A percentile compares a stretch with the other conserved stretches of the same genome.
Evolutionary conservation across 2,113 vertebrate genomes (phyloP).

Genomic region (Gallinago media): DNA sequence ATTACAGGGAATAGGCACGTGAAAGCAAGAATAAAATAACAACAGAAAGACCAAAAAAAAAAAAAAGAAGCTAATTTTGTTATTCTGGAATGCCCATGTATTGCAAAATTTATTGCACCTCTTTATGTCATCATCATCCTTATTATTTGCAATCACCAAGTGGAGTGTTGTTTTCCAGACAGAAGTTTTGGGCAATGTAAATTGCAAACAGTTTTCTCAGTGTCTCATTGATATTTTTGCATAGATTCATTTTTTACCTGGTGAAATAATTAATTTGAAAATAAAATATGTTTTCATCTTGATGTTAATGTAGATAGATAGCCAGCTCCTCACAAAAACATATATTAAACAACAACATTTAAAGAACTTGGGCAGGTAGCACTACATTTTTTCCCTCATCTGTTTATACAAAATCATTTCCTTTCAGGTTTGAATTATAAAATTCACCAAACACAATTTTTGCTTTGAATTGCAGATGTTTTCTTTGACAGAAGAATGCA

Average conservation of each 20-base stretch:
- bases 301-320: background rate
- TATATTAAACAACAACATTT: background rate
- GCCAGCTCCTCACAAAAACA: background rate
- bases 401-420: background rate
- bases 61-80: background rate
- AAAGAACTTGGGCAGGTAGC: background rate
- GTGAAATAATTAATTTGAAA: constrained; percentile 10
- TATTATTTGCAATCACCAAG: constrained; percentile 20
- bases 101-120: constrained; percentile 21
- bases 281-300: background rate
- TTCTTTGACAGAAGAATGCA: background rate
- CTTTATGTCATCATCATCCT: background rate
- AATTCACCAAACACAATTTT: background rate
- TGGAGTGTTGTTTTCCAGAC: background rate
- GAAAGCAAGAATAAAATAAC: constrained; percentile 18
- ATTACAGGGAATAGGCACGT: background rate
- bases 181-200: background rate
- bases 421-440: background rate
- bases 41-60: background rate
- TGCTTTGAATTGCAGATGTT: background rate
- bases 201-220: constrained; percentile 28
- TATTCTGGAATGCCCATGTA: background rate
- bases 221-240: constrained; percentile 17
- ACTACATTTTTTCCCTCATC: background rate
- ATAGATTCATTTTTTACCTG: background rate